Evolutionary conservation across 2,888 invertebrate genomes (phyloP).

Genomic region (Yponomeuta sedellus): DNA sequence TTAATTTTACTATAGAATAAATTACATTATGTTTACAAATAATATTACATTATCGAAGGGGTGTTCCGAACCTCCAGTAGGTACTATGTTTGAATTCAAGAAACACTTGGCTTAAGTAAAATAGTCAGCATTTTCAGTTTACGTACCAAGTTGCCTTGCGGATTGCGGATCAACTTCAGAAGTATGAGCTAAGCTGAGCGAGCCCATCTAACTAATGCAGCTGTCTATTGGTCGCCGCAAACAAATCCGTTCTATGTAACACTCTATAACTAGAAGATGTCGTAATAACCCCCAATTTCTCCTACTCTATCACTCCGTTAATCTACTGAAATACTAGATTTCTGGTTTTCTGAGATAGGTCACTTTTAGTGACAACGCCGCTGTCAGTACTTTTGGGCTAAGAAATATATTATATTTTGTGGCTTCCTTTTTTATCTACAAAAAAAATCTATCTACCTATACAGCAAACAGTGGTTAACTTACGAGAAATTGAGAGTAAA

Average conservation of each 20-base stretch:
- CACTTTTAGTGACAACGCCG: no score
- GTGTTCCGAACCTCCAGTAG: not conserved
- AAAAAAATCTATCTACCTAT: no score
- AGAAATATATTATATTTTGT: no score
- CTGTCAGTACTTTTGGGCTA: no score
- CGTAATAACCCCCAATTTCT: no score
- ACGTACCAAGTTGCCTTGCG: slow-evolving; percentile 60
- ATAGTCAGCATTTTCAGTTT: slow-evolving; percentile 36
- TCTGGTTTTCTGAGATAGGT: no score
- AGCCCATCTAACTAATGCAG: slow-evolving; percentile 73
- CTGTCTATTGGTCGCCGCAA: slow-evolving; percentile 70
- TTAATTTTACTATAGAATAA: no score
- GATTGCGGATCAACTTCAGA: slow-evolving; percentile 65
- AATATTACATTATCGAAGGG: not conserved
- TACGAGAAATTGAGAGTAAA: not conserved
- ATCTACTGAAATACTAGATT: no score
- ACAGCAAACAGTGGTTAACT: no score
- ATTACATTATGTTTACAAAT: no score
- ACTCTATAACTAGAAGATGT: not conserved
- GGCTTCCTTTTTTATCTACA: no score
- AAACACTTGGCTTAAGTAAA: not conserved
- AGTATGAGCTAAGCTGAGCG: slow-evolving; percentile 50
- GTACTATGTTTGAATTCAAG: not conserved
- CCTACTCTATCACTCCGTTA: no score
- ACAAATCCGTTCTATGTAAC: slow-evolving; percentile 49